Evolutionary conservation across 2,113 vertebrate genomes (phyloP).

Genomic region (Thomomys bottae): DNA sequence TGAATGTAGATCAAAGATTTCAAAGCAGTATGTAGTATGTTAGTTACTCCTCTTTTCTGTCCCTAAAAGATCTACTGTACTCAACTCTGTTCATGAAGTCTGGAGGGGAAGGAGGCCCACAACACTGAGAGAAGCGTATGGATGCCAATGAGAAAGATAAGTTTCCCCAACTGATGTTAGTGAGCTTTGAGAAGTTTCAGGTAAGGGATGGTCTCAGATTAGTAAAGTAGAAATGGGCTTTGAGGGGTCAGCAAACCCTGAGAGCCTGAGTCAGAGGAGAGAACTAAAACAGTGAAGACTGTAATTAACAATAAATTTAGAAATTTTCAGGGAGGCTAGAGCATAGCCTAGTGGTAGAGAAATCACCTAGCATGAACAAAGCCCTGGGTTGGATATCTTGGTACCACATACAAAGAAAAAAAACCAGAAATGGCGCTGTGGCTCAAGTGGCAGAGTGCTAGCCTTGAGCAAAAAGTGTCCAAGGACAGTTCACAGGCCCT

Average conservation of each 20-base stretch:
- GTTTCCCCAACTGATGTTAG: not conserved
- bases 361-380: too few relatives aligned
- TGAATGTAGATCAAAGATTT: too few relatives aligned
- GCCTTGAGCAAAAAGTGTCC: too few relatives aligned
- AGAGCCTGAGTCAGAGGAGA: not conserved
- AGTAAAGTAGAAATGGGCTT: not conserved
- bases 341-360: too few relatives aligned
- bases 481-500: too few relatives aligned
- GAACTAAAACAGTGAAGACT: not conserved
- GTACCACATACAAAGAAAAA: too few relatives aligned
- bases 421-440: too few relatives aligned
- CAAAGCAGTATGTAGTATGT: fast-evolving
- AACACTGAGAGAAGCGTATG: not conserved
- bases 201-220: not conserved
- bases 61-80: not conserved
- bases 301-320: not conserved
- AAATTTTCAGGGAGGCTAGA: not conserved
- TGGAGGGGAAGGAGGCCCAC: not conserved
- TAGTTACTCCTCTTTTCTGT: not conserved
- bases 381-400: too few relatives aligned
- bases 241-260: not conserved
- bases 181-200: not conserved
- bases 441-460: too few relatives aligned
- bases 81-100: not conserved
- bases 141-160: not conserved